phyloP scores from a whole-genome alignment of 2,797 vertebrate genomes.

The Ispidina picta region DNA sequence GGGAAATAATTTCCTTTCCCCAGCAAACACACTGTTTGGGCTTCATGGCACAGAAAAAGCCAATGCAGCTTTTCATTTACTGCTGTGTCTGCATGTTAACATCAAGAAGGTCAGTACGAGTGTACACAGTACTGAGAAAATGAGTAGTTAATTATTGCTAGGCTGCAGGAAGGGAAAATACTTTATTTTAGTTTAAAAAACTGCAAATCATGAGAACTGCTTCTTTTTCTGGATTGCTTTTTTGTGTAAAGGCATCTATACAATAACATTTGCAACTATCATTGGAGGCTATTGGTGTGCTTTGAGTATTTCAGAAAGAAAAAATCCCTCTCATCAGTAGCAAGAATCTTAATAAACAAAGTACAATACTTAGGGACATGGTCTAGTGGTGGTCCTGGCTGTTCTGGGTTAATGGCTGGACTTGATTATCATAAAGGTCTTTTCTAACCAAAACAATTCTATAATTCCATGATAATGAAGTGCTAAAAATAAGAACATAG shows the following conservation, averaged over 20 bases:
- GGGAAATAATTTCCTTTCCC: slow-evolving; percentile 36
- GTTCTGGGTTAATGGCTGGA: background rate
- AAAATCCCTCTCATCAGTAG: background rate
- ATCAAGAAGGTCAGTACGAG: slow-evolving; percentile 58
- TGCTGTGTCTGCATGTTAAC: slow-evolving; percentile 36
- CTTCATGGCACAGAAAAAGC: background rate
- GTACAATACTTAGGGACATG: background rate
- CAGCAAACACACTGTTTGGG: slow-evolving; percentile 39
- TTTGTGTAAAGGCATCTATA: background rate
- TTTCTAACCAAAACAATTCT: background rate
- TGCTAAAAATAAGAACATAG: background rate
- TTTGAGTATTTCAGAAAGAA: background rate
- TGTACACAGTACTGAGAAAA: slow-evolving; percentile 66
- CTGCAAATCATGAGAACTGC: background rate
- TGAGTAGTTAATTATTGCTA: slow-evolving; percentile 69
- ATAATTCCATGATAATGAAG: background rate
- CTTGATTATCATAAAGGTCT: background rate
- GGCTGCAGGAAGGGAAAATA: slow-evolving; percentile 19
- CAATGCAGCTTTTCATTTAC: slow-evolving; percentile 32
- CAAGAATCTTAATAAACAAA: background rate
- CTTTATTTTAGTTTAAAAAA: background rate
- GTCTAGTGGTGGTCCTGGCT: background rate
- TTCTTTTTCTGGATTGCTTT: background rate
- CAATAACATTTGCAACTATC: accelerated
- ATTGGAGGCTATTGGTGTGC: background rate